phyloP scores from a whole-genome alignment of 2,113 vertebrate species.

The Hypomesus transpacificus region DNA sequence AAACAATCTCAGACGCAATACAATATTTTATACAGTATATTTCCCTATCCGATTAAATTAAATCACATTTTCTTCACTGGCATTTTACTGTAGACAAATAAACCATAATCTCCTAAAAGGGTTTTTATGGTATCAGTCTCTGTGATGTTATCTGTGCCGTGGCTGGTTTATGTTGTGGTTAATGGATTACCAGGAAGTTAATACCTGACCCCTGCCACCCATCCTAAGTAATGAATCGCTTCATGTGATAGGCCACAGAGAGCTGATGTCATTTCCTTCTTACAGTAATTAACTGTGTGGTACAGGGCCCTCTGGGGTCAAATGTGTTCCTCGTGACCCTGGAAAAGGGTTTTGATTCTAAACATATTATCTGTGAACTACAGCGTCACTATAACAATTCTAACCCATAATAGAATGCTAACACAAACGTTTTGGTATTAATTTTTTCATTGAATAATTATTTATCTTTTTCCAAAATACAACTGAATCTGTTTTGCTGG shows the following conservation, averaged over 20 bases:
- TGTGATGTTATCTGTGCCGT: not conserved
- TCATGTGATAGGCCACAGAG: conserved; percentile 4
- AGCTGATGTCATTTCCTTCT: conserved; percentile 17
- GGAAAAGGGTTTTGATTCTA: too few species aligned
- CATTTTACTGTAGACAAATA: conserved; percentile 11
- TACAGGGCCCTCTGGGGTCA: not conserved
- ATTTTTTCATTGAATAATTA: too few species aligned
- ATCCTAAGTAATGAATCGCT: conserved; percentile 15
- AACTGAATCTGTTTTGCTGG: too few species aligned
- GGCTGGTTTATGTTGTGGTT: conserved; percentile 5
- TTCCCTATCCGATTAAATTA: not conserved
- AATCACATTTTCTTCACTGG: not conserved
- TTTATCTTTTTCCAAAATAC: too few species aligned
- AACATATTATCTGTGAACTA: too few species aligned
- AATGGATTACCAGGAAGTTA: conserved; percentile 10
- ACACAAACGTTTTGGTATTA: too few species aligned
- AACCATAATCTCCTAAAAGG: conserved; percentile 17
- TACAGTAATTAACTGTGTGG: not conserved
- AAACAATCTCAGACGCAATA: too few species aligned
- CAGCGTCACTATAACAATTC: too few species aligned
- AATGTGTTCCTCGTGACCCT: too few species aligned
- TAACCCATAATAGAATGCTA: too few species aligned
- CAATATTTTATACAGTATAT: too few species aligned
- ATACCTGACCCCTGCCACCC: not conserved
- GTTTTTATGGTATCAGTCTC: too few species aligned